Evolutionary conservation across 1,140 invertebrate genomes (phyloP).

Genomic region (Caenorhabditis remanei): DNA sequence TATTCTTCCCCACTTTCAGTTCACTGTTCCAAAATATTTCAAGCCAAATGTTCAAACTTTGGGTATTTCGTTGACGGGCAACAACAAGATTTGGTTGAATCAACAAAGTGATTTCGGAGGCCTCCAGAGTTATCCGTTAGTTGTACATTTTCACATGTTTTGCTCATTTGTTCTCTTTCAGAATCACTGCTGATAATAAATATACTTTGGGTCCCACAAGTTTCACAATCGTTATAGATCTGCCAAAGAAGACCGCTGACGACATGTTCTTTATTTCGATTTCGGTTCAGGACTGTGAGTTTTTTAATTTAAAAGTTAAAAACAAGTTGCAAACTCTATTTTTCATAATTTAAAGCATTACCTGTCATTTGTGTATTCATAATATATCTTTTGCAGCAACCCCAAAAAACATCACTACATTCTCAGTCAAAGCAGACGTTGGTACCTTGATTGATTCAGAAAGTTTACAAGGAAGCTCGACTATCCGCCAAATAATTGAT

Average conservation of each 20-base stretch:
- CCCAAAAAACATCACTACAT: background rate
- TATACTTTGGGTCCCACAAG: background rate
- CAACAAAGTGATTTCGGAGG: conserved; percentile 9
- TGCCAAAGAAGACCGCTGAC: background rate
- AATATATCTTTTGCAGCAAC: background rate
- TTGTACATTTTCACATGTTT: background rate
- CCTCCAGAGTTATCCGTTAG: background rate
- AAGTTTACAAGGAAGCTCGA: background rate
- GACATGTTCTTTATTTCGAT: background rate
- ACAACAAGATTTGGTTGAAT: background rate
- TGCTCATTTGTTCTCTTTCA: background rate
- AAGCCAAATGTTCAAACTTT: background rate
- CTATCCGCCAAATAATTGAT: background rate
- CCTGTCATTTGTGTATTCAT: too few relatives aligned
- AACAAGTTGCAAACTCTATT: too few relatives aligned
- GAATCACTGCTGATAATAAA: background rate
- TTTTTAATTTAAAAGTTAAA: background rate
- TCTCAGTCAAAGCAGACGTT: background rate
- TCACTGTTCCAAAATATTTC: conserved; percentile 2
- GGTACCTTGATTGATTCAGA: background rate
- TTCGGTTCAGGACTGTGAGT: background rate
- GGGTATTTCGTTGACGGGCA: background rate
- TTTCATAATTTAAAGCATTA: too few relatives aligned
- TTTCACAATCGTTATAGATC: conserved; percentile 8
- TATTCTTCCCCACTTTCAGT: background rate